Base-by-base conservation (phyloP, 2,797 vertebrate species). In the Oryzias sinensis region DNA sequence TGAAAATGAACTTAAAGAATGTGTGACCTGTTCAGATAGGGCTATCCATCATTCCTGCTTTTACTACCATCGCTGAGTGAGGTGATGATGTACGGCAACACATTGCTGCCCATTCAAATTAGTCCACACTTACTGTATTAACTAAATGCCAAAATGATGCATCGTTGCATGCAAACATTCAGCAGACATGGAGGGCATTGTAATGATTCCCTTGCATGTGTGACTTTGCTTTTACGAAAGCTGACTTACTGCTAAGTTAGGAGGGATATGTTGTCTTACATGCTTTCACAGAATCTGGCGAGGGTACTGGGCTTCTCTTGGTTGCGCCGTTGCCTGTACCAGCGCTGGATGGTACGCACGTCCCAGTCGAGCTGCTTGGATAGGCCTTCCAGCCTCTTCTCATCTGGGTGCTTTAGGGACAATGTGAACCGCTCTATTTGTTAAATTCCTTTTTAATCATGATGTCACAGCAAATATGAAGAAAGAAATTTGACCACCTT, bases 301-400 rank as follows among this genome's bases (percentile, higher is more conserved):
- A 99, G 92, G 5, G 93, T 97, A 87, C 97, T 99, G 53, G 97
- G 97, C 61, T 98, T 99, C 87, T 99, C 97, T 87, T 99, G 97
- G 89, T 98, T 98, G 74, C 97, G 95, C 18, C 97, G 93, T 53
- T 98, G 97, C 70, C 96, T 88, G 91, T 99, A 99, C 97, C 97
- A 99, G 33, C 94, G 95, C 54, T 99, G 96, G 86, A 99, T 99
- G 82, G 93, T 98, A 64, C 95, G 93, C 8, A 99, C 96, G 24
- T 99, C 96, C 97, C 97, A 98, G 89, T 99, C 97, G 49, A 99
- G 90, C 86, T 99, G 97, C 82, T 99, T 99, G 75, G 97, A 99
- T 53, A 99, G 91, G 18, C 97, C 97, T 72, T 98, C 97, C 86
- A 99, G 70, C 75, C 97, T 92, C 88, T 98, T 98, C 81, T 98